A percentile compares a stretch with the other conserved stretches of the same genome.
Conservation (phyloP, 2,888 invertebrate genomes). For the Melanostoma scalare region DNA sequence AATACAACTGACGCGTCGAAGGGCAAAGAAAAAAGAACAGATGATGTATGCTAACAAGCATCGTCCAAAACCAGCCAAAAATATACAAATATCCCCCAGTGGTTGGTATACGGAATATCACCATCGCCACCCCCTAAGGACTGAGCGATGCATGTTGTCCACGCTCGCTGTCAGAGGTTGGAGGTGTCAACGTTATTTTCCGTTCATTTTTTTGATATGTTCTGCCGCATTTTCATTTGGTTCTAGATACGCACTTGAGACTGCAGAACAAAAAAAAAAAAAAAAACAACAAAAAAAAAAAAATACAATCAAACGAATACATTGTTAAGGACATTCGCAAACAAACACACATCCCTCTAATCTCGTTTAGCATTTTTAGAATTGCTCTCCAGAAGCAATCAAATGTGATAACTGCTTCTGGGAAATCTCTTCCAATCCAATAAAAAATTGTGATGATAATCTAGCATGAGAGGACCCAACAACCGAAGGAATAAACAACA, state of each 20-base stretch:
- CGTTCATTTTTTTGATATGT: slow-evolving; percentile 14
- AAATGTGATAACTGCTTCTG: slow-evolving; percentile 68
- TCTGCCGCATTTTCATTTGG: slow-evolving; percentile 47
- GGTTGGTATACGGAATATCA: slow-evolving; percentile 13
- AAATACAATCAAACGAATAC: slow-evolving; percentile 11
- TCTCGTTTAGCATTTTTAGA: slow-evolving; percentile 38
- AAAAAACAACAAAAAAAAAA: background rate
- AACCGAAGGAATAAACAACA: slow-evolving; percentile 26
- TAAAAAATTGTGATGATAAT: slow-evolving; percentile 66
- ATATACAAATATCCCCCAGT: slow-evolving; percentile 1
- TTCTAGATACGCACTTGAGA: slow-evolving; percentile 58
- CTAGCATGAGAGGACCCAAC: slow-evolving; percentile 33
- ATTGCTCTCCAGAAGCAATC: slow-evolving; percentile 60
- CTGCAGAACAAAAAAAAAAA: slow-evolving; percentile 6
- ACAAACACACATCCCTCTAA: slow-evolving; percentile 16
- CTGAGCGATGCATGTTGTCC: slow-evolving; percentile 30
- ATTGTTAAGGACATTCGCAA: slow-evolving; percentile 3
- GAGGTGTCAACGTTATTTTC: slow-evolving; percentile 6
- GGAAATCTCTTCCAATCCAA: slow-evolving; percentile 51
- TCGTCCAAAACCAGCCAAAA: slow-evolving; percentile 22
- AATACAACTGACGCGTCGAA: background rate
- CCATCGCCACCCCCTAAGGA: slow-evolving; percentile 17
- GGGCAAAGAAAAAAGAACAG: slow-evolving; percentile 43
- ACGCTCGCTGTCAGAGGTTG: slow-evolving; percentile 16
- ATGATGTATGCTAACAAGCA: slow-evolving; percentile 59